Evolutionary conservation across 1,140 invertebrate species (phyloP).

Genomic region (Penaeus indicus): DNA sequence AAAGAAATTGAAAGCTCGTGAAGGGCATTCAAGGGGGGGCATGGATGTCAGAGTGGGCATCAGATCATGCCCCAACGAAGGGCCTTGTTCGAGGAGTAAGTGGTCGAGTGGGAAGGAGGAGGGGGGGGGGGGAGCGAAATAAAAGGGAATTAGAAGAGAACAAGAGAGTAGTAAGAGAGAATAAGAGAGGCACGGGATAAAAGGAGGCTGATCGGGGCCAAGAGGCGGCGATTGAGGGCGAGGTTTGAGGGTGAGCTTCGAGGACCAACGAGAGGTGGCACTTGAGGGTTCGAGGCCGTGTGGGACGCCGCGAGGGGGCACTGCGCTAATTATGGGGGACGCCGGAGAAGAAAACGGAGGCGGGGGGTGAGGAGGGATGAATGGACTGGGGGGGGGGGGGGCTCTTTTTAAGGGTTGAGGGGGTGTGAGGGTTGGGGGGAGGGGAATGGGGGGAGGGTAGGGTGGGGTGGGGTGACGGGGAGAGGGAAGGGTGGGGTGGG

Average conservation of each 20-base stretch:
- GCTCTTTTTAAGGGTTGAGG: neutral
- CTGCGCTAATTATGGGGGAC: neutral
- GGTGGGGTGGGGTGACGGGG: neutral
- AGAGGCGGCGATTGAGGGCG: neutral
- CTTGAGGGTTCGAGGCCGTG: neutral
- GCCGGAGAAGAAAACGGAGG: neutral
- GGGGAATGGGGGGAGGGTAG: neutral
- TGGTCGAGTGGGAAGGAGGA: neutral
- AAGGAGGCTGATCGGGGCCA: neutral
- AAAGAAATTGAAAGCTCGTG: no score
- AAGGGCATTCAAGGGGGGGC: no score
- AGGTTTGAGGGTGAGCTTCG: neutral
- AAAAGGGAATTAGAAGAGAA: neutral
- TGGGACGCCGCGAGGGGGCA: neutral
- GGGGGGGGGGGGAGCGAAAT: neutral
- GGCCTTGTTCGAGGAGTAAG: neutral
- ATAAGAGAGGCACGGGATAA: neutral
- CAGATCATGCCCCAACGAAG: no score
- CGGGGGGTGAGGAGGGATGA: neutral
- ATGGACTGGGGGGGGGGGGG: neutral
- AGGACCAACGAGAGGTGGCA: neutral
- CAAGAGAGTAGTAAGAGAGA: neutral
- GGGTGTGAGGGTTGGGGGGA: neutral
- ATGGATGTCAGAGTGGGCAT: no score
- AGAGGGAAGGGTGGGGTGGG: constrained; percentile 1